Conservation (phyloP, 1,140 invertebrate species). For the Lineus longissimus region DNA sequence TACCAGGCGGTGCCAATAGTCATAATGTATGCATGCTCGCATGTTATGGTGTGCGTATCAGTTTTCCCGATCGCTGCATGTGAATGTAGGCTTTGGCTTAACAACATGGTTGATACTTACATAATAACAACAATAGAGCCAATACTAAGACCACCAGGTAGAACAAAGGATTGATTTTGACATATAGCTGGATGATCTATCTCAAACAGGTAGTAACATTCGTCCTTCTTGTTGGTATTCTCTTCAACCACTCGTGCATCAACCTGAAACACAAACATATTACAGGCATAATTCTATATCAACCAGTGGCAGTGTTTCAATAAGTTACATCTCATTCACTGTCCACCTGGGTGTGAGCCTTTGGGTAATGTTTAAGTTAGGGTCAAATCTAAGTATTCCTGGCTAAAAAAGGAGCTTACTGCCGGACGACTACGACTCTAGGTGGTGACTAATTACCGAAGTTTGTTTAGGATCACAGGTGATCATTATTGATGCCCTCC, state of each 20-base stretch:
- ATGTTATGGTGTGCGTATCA: too few relatives aligned
- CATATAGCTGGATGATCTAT: constrained; percentile 25
- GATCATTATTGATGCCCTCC: constrained; percentile 27
- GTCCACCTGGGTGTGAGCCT: background rate
- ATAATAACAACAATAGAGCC: constrained; percentile 34
- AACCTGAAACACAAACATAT: background rate
- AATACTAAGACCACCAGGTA: constrained; percentile 23
- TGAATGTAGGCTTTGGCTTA: background rate
- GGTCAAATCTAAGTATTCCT: too few relatives aligned
- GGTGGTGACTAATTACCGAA: too few relatives aligned
- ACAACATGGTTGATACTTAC: constrained; percentile 15
- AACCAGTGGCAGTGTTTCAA: background rate
- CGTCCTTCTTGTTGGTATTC: constrained; percentile 17
- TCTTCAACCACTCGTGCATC: constrained; percentile 14
- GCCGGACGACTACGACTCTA: too few relatives aligned
- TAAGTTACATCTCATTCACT: background rate
- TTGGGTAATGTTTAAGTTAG: too few relatives aligned
- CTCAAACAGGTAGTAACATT: constrained; percentile 40
- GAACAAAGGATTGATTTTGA: background rate
- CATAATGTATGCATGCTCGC: too few relatives aligned
- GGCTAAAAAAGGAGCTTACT: too few relatives aligned
- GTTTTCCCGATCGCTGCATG: too few relatives aligned
- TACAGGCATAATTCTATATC: constrained; percentile 4
- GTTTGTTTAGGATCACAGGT: constrained; percentile 21
- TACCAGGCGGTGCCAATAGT: too few relatives aligned